A percentile compares a stretch with the other conserved stretches of the same genome.
phyloP scores from a whole-genome alignment of 2,113 vertebrate genomes.

The Fulmarus glacialis region DNA sequence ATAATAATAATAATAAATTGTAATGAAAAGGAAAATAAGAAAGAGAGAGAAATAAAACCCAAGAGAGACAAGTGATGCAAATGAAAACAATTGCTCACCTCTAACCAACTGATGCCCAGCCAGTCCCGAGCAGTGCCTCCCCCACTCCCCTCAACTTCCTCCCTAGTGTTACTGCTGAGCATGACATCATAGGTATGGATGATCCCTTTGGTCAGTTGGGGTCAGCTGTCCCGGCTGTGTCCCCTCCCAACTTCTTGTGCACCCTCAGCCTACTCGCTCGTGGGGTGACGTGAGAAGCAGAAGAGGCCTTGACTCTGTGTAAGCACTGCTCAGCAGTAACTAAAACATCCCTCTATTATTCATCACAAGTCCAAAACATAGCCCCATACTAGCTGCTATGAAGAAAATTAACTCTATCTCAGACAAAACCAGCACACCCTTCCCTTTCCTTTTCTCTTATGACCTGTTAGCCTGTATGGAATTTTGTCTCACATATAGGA shows the following conservation, averaged over 20 bases:
- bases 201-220: no score
- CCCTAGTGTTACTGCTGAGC: background rate
- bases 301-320: background rate
- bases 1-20: background rate
- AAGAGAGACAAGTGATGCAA: background rate
- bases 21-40: background rate
- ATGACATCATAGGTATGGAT: no score
- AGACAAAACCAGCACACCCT: background rate
- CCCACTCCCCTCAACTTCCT: background rate
- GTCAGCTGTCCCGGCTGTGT: no score
- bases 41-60: background rate
- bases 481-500: background rate
- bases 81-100: background rate
- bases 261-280: background rate
- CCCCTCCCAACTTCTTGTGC: background rate
- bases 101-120: accelerated
- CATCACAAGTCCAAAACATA: background rate
- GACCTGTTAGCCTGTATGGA: background rate
- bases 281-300: background rate
- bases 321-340: background rate
- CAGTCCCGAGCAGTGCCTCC: accelerated
- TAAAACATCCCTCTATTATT: background rate
- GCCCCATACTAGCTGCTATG: background rate
- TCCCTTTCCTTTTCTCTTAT: background rate
- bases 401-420: background rate